A percentile compares a stretch with the other conserved stretches of the same genome.
Evolutionary conservation across 2,888 invertebrate species (phyloP).

Genomic region (Troilus luridus): DNA sequence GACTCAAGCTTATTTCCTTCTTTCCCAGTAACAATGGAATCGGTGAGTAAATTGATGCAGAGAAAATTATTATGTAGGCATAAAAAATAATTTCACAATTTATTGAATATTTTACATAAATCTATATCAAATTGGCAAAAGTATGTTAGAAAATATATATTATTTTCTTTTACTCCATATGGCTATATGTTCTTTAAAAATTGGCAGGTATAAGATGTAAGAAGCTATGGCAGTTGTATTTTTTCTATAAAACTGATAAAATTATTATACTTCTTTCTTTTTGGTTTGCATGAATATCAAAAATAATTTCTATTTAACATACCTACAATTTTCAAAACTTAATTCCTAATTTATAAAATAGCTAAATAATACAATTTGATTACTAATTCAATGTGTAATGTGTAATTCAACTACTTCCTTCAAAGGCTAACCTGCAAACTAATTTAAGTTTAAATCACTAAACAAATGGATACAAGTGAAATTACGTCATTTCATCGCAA

Average conservation of each 20-base stretch:
- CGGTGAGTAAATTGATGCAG: neutral
- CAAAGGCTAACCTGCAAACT: slow-evolving; percentile 9
- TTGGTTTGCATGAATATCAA: slow-evolving; percentile 7
- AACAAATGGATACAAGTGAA: neutral
- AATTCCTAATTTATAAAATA: neutral
- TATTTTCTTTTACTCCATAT: neutral
- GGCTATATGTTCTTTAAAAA: neutral
- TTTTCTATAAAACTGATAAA: slow-evolving; percentile 21
- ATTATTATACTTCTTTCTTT: neutral
- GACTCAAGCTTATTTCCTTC: neutral
- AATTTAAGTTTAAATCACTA: neutral
- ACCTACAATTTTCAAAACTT: slow-evolving; percentile 16
- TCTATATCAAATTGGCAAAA: slow-evolving; percentile 36
- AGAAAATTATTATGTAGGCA: neutral
- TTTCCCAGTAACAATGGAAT: neutral
- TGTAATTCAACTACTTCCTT: neutral
- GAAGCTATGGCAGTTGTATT: slow-evolving; percentile 39
- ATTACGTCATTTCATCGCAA: slow-evolving; percentile 69
- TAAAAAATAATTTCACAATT: slow-evolving; percentile 1
- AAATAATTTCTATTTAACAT: slow-evolving; percentile 3
- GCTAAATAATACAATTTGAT: slow-evolving; percentile 11
- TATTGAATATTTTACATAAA: neutral
- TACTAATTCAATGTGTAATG: neutral
- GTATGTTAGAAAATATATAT: slow-evolving; percentile 3
- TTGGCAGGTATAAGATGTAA: slow-evolving; percentile 33